A percentile compares a stretch with the other conserved stretches of the same genome.
Evolutionary conservation across 2,888 invertebrate species (phyloP).

Genomic region (Microchrysa polita): DNA sequence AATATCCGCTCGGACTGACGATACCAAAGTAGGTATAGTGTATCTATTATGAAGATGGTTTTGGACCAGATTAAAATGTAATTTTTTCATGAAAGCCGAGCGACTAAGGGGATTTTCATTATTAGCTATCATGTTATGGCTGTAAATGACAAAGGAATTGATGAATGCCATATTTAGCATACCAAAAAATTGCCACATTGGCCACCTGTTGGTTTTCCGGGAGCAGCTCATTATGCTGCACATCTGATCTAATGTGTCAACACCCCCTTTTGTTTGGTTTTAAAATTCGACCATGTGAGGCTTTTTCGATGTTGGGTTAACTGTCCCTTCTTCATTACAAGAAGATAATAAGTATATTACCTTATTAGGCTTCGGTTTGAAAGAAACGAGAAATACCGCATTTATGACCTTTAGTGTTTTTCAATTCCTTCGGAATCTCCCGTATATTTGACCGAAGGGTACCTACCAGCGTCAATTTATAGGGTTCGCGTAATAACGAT

Average conservation of each 20-base stretch:
- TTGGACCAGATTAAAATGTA: too few relatives aligned
- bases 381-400: slow-evolving; percentile 48
- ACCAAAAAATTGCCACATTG: slow-evolving; percentile 52
- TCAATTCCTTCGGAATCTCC: slow-evolving; percentile 39
- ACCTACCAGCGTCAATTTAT: slow-evolving; percentile 41
- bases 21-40: too few relatives aligned
- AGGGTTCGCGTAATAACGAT: slow-evolving; percentile 44
- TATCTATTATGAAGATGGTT: too few relatives aligned
- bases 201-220: slow-evolving; percentile 53
- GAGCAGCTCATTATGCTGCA: slow-evolving; percentile 16
- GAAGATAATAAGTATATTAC: slow-evolving; percentile 48
- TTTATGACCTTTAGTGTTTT: slow-evolving; percentile 41
- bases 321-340: slow-evolving; percentile 44
- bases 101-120: too few relatives aligned
- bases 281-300: slow-evolving; percentile 46
- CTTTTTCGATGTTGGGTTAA: slow-evolving; percentile 43
- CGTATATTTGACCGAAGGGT: slow-evolving; percentile 40
- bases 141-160: slow-evolving; percentile 47
- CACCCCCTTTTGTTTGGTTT: slow-evolving; percentile 52
- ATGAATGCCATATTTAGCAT: slow-evolving; percentile 53
- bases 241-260: slow-evolving; percentile 53
- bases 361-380: slow-evolving; percentile 47
- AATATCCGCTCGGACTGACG: too few relatives aligned
- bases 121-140: too few relatives aligned
- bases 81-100: too few relatives aligned